These are phyloP conservation scores for Apocheima hispidaria DNA, from an alignment of 2,888 invertebrate genomes.

Conservation along the genomic window DNA sequence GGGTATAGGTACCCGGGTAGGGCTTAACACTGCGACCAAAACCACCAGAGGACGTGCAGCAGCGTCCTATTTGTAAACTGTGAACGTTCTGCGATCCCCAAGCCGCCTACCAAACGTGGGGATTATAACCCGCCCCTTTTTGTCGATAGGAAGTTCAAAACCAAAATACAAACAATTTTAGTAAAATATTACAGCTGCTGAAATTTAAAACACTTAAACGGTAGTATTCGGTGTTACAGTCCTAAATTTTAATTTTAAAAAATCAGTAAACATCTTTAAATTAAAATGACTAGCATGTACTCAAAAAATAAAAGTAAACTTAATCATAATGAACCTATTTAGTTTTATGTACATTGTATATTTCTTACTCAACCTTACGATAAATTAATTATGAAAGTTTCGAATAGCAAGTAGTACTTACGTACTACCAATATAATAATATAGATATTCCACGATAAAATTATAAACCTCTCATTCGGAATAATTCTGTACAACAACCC, in stretches of 20 bases:
- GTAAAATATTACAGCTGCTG: too few relatives aligned
- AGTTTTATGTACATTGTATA: constrained; percentile 31
- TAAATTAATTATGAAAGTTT: constrained; percentile 14
- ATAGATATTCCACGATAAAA: background rate
- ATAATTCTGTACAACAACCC: too few relatives aligned
- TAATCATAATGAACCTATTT: background rate
- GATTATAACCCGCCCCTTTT: too few relatives aligned
- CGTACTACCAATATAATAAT: background rate
- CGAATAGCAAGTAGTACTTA: background rate
- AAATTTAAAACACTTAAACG: too few relatives aligned
- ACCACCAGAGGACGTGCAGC: too few relatives aligned
- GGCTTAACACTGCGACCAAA: too few relatives aligned
- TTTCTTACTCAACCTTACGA: constrained; percentile 26
- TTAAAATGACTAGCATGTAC: constrained; percentile 22
- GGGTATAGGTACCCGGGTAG: too few relatives aligned
- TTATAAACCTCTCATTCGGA: background rate
- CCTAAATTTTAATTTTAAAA: background rate
- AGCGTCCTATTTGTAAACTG: too few relatives aligned
- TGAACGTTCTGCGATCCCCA: too few relatives aligned
- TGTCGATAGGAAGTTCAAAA: too few relatives aligned
- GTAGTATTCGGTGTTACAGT: background rate
- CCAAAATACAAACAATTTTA: too few relatives aligned
- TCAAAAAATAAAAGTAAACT: constrained; percentile 6
- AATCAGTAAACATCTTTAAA: background rate
- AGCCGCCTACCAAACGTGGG: too few relatives aligned